phyloP scores from a whole-genome alignment of 2,113 vertebrate species.

The Furnarius figulus region DNA sequence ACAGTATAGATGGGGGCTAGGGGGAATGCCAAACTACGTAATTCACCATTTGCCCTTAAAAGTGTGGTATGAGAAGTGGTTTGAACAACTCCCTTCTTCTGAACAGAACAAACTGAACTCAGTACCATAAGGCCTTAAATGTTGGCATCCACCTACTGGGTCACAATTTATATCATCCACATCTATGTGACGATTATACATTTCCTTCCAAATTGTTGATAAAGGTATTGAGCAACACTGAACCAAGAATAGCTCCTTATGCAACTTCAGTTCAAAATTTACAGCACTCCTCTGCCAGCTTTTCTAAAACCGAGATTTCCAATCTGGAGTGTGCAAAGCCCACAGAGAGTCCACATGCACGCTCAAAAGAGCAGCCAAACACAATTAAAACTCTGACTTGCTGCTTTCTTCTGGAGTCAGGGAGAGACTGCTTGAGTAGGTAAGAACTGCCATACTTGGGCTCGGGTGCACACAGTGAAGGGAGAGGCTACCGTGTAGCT shows the following conservation, averaged over 20 bases:
- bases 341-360: neutral
- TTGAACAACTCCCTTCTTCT: neutral
- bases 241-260: slow-evolving; percentile 14
- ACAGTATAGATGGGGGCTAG: neutral
- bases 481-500: neutral
- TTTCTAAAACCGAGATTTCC: slow-evolving; percentile 15
- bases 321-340: neutral
- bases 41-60: neutral
- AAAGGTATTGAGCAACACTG: neutral
- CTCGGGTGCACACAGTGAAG: neutral
- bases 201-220: slow-evolving; percentile 14
- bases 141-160: neutral
- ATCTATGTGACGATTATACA: neutral
- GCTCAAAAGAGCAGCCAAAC: slow-evolving; percentile 16
- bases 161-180: neutral
- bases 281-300: slow-evolving; percentile 1
- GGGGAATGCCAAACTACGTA: neutral
- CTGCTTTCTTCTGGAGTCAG: neutral
- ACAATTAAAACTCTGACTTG: neutral
- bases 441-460: neutral
- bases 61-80: neutral
- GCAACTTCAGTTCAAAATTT: slow-evolving; percentile 15
- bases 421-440: neutral
- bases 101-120: neutral
- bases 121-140: neutral